Evolutionary conservation across 1,140 invertebrate species (phyloP), one percentile per base, ranked within the genome.

Genomic region (Chironomus striatipennis): DNA sequence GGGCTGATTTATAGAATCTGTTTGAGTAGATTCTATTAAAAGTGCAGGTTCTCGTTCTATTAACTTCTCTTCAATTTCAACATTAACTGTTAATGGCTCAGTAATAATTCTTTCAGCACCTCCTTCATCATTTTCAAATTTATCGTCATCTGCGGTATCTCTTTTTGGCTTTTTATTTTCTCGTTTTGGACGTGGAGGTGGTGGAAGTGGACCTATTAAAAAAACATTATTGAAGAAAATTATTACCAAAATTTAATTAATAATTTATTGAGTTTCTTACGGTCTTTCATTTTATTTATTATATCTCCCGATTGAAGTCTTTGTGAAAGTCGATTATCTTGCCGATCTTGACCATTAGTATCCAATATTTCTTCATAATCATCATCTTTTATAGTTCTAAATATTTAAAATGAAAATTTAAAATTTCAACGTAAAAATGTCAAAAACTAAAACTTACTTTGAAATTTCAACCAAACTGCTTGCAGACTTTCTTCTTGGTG

Each of bases 231-330:
- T 57, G 47, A n/a, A 57, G 2, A 8, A 12, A 15, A 2, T 47
- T 9, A 5, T 3, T 47, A 47, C 2, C 2, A 47, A 47, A 47
- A 8, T 9, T 5, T 47, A 47, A 47, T 12, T 47, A 15, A n/a
- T n/a, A n/a, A n/a, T n/a, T n/a, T n/a, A n/a, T n/a, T 57, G 12
- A 12, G 47, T 57, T n/a, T n/a, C 47, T 57, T n/a, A 57, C 92
- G 85, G 75, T 89, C 87, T 82, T 91, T 91, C 86, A 94, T 93
- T 83, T 90, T 93, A 77, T 87, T 89, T 1, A 93, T 84, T 9
- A 92, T 84, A 74, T 89, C 87, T 12, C 89, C 90, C 17, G 90
- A 91, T 73, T 88, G 86, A 43, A 92, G 79, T 78, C 90, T 79
- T 84, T 88, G 34, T 84, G 85, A 7, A 77, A 57, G 9, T 18